Evolutionary conservation across 37 sponge, comb jelly and placozoan genomes (phyloP).

Genomic region (Chondrilla cf. caribensis): DNA sequence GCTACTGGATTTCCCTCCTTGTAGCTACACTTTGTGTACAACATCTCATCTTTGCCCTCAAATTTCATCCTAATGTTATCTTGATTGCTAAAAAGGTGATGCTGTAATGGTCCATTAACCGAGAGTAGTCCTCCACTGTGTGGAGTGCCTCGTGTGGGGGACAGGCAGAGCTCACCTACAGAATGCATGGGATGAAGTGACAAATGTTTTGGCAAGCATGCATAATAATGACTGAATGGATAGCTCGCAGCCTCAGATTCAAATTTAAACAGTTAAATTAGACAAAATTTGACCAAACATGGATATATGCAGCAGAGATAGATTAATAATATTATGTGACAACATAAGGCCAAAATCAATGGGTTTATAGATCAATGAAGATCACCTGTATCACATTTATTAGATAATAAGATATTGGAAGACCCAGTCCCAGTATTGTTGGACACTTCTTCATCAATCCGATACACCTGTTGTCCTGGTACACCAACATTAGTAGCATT

Average conservation of each 20-base stretch:
- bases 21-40: not conserved
- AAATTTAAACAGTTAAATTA: not conserved
- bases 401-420: not conserved
- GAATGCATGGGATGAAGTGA: not conserved
- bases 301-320: no score
- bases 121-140: slow-evolving; percentile 3
- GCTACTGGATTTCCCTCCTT: not conserved
- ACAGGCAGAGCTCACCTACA: not conserved
- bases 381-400: not conserved
- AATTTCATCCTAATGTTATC: not conserved
- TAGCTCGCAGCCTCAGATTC: not conserved
- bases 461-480: not conserved
- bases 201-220: no score
- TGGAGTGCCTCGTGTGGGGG: not conserved
- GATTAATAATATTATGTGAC: no score
- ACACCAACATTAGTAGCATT: not conserved
- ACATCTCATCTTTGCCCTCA: not conserved
- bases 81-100: not conserved
- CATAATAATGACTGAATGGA: not conserved
- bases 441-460: not conserved
- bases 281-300: not conserved
- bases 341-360: not conserved
- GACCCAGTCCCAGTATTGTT: not conserved
- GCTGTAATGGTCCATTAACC: not conserved
- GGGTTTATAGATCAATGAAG: no score